Percentiles rank a stretch among this genome's conserved stretches.
phyloP scores from a whole-genome alignment of 2,888 invertebrate species.

The Helicoverpa assulta region DNA sequence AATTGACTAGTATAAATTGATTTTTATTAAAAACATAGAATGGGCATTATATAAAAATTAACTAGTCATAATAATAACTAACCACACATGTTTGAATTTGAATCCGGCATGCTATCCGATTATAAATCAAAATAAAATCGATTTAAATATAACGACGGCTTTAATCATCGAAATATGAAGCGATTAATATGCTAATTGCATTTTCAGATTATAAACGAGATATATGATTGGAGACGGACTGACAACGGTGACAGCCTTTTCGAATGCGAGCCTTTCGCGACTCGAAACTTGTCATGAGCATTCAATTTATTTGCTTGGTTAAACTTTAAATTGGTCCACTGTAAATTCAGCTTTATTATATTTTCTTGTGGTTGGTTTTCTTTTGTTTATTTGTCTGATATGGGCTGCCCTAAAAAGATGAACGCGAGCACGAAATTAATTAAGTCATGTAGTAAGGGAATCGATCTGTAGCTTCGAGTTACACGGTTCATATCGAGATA shows the following conservation, averaged over 20 bases:
- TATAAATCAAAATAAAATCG: conserved; percentile 63
- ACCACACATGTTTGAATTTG: conserved; percentile 41
- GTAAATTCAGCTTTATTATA: conserved; percentile 33
- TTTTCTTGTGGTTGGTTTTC: conserved; percentile 20
- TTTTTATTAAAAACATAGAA: conserved; percentile 40
- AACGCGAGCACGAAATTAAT: conserved; percentile 81
- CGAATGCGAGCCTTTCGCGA: conserved; percentile 61
- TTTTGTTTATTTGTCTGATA: conserved; percentile 3
- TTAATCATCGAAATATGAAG: conserved; percentile 73
- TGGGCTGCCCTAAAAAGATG: conserved; percentile 63
- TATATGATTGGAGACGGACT: conserved; percentile 75
- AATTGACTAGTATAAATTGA: conserved; percentile 40
- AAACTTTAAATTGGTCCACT: conserved; percentile 27
- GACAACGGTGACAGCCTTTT: conserved; percentile 64
- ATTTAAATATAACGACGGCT: conserved; percentile 59
- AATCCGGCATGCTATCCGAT: conserved; percentile 49
- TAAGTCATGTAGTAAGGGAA: conserved; percentile 81
- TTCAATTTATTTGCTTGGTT: conserved; percentile 61
- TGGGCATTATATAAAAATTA: conserved; percentile 29
- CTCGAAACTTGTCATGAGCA: conserved; percentile 62
- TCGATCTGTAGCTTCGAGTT: conserved; percentile 84
- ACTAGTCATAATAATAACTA: conserved; percentile 36
- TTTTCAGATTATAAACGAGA: conserved; percentile 79
- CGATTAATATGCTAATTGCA: conserved; percentile 86
- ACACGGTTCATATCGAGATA: conserved; percentile 77